These are phyloP conservation scores for Sebastes trivittatus DNA, from an alignment of 2,797 vertebrate species.

Conservation along the genomic window DNA sequence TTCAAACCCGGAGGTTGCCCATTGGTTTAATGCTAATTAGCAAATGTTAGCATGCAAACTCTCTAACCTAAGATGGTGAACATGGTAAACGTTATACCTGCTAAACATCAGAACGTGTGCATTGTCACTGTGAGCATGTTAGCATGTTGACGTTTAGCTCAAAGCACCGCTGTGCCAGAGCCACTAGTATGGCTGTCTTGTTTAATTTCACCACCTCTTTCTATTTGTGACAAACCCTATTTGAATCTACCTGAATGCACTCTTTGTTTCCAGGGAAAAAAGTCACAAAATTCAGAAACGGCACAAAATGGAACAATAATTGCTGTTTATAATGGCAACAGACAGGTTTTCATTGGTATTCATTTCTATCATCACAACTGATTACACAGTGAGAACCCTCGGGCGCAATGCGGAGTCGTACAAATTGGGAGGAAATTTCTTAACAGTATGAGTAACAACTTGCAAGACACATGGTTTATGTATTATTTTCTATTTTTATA, in stretches of 20 bases:
- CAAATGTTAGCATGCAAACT: not conserved
- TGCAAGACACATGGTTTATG: slow-evolving; percentile 49
- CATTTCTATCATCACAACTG: slow-evolving; percentile 38
- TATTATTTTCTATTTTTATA: slow-evolving; percentile 61
- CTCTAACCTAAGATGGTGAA: not conserved
- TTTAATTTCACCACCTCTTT: not conserved
- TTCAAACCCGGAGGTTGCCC: too few species aligned
- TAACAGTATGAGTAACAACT: slow-evolving; percentile 44
- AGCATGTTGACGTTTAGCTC: not conserved
- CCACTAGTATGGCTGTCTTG: not conserved
- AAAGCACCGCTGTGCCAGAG: not conserved
- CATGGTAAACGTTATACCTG: not conserved
- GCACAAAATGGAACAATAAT: slow-evolving; percentile 5
- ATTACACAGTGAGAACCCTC: slow-evolving; percentile 27
- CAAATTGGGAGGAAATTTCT: slow-evolving; percentile 44
- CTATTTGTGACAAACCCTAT: not conserved
- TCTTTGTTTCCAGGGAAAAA: not conserved
- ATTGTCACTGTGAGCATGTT: not conserved
- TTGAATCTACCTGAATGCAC: not conserved
- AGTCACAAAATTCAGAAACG: not conserved
- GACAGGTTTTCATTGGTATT: slow-evolving; percentile 29
- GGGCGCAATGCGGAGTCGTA: slow-evolving; percentile 12
- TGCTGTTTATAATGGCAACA: slow-evolving; percentile 32
- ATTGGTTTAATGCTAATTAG: not conserved
- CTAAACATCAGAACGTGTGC: not conserved